These are phyloP conservation scores for Drosophila neotestacea DNA, from an alignment of 2,888 invertebrate genomes.

Conservation along the genomic window DNA sequence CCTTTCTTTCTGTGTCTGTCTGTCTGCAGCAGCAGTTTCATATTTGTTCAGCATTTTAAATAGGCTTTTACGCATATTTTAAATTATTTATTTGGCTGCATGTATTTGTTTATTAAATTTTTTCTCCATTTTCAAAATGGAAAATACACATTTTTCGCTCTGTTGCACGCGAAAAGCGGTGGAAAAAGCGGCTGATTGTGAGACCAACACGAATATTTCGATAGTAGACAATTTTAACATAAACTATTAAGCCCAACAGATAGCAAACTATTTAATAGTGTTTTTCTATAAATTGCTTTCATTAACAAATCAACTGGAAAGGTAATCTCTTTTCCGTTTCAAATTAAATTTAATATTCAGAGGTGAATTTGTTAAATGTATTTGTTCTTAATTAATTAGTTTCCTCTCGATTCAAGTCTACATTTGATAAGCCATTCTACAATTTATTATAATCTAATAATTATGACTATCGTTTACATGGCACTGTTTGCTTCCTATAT, in stretches of 20 bases:
- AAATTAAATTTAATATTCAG: not conserved
- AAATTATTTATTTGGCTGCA: constrained; percentile 59
- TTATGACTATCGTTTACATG: too few relatives aligned
- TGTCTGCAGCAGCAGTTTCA: constrained; percentile 30
- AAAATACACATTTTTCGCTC: constrained; percentile 21
- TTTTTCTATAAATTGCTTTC: constrained; percentile 1
- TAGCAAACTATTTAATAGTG: not conserved
- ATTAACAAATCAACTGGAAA: constrained; percentile 1
- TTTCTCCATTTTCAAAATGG: constrained; percentile 19
- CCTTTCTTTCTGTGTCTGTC: not conserved
- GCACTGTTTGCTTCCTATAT: too few relatives aligned
- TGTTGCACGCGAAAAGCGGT: constrained; percentile 21
- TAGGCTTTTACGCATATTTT: constrained; percentile 64
- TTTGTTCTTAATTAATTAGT: too few relatives aligned
- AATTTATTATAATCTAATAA: too few relatives aligned
- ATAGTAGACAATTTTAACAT: constrained; percentile 1
- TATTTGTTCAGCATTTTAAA: constrained; percentile 72
- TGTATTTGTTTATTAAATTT: constrained; percentile 33
- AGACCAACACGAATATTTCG: constrained; percentile 1
- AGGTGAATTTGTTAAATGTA: not conserved
- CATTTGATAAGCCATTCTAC: too few relatives aligned
- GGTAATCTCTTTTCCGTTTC: not conserved
- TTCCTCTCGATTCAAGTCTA: too few relatives aligned
- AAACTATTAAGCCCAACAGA: not conserved
- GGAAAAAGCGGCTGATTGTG: not conserved